Conservation (phyloP, 2,888 invertebrate species). For the Antheraea assamensis region DNA sequence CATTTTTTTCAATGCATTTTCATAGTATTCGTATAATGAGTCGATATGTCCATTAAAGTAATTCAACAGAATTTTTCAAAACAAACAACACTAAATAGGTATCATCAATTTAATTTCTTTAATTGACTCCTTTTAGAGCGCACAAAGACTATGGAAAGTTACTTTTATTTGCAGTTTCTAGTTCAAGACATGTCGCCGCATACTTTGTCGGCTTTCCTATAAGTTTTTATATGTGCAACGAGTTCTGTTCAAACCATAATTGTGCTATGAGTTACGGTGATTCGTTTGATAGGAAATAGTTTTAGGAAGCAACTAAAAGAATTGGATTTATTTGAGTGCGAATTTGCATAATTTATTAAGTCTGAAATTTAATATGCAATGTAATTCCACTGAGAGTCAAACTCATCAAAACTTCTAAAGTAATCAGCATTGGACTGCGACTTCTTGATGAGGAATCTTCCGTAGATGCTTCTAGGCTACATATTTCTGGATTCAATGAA, state of each 20-base stretch:
- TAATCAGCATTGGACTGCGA: too few relatives aligned
- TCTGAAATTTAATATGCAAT: too few relatives aligned
- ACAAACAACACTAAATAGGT: conserved; percentile 26
- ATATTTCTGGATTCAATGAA: too few relatives aligned
- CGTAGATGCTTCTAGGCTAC: too few relatives aligned
- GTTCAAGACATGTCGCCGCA: conserved; percentile 8
- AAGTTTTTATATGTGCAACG: conserved; percentile 16
- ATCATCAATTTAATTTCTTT: conserved; percentile 23
- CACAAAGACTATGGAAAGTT: conserved; percentile 25
- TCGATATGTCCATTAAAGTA: conserved; percentile 56
- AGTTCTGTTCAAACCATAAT: conserved; percentile 13
- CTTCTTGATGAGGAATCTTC: too few relatives aligned
- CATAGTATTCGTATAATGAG: conserved; percentile 32
- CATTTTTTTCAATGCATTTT: conserved; percentile 46
- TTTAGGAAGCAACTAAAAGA: not conserved
- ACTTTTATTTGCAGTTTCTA: conserved; percentile 16
- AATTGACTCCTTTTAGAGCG: conserved; percentile 44
- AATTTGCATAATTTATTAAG: too few relatives aligned
- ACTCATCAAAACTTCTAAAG: too few relatives aligned
- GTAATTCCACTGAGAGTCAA: too few relatives aligned
- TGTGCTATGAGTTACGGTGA: conserved; percentile 16
- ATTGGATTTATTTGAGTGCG: too few relatives aligned
- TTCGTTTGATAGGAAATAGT: conserved; percentile 27
- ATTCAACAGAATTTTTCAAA: conserved; percentile 63
- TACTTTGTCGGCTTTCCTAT: conserved; percentile 20